Base-by-base conservation (phyloP, 53 echinoderm and acorn worm species). In the Zoroaster sp. region DNA sequence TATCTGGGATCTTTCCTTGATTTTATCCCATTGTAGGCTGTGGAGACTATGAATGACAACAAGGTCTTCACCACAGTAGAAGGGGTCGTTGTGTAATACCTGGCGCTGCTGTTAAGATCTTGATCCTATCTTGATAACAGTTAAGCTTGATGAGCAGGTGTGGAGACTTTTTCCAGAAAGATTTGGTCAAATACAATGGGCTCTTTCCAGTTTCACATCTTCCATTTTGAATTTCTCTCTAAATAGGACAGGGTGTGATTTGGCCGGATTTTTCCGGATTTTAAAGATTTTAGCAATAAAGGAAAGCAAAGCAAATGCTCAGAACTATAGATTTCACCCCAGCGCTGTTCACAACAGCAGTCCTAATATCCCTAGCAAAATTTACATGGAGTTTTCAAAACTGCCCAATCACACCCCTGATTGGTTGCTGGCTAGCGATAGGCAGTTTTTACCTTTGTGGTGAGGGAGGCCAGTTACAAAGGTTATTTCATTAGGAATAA, bases 401-500 rank as follows among this genome's bases (percentile, higher is more conserved):
- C n/a, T n/a, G n/a, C n/a, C n/a, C n/a, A n/a, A n/a, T n/a, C n/a
- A n/a, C n/a, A n/a, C n/a, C n/a, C n/a, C n/a, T n/a, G n/a, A n/a
- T n/a, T n/a, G 77, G 34, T 49, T n/a, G 3, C 35, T 41, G 8
- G 53, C 52, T 8, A 51, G 33, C 15, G 77, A 34, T 12, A 77
- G 36, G 36, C 77, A 77, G n/a, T 77, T 53, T 17, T 77, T 53
- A 32, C 53, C 36, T 11, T 49, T 77, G 14, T 77, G 34, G 25
- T 77, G 77, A 15, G 51, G 77, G 17, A 77, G 18, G 51, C 77
- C 77, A 23, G 53, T 77, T 15, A 77, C 77, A 34, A 18, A 77
- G 34, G 35, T 51, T 77, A 15, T 77, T 77, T 18, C 77, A 35
- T 2, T 53, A 35, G 6, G 77, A 77, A 23, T 52, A 77, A 3